phyloP scores from a whole-genome alignment of 92 coral and sea anemone species.

The Zoanthus sansibaricus region DNA sequence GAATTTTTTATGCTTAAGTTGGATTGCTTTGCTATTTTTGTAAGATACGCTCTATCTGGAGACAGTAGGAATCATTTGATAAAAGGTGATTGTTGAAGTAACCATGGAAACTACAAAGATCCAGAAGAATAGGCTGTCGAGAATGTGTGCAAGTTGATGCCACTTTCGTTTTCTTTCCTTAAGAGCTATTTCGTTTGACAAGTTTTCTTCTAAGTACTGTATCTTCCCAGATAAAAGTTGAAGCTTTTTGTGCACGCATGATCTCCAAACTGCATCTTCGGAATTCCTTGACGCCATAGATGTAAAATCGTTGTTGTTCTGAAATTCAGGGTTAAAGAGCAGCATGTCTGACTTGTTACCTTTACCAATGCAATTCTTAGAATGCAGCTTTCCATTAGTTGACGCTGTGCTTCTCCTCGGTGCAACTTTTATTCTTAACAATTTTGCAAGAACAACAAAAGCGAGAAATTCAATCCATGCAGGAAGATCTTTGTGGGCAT shows the following conservation, averaged over 20 bases:
- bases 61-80: constrained; percentile 67
- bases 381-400: no score
- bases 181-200: constrained; percentile 48
- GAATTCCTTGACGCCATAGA: background rate
- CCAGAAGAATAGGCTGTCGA: constrained; percentile 87
- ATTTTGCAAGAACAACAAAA: constrained; percentile 75
- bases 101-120: constrained; percentile 72
- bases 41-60: no score
- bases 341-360: background rate
- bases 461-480: constrained; percentile 70
- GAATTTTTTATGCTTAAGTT: no score
- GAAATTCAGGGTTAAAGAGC: background rate
- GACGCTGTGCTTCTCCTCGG: constrained; percentile 8
- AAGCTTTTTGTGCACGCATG: background rate
- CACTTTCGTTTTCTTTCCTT: constrained; percentile 74
- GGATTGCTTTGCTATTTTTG: no score
- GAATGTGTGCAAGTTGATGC: constrained; percentile 79
- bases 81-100: constrained; percentile 74
- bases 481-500: constrained; percentile 78
- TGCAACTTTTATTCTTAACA: constrained; percentile 61
- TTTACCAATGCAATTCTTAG: background rate
- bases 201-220: constrained; percentile 27
- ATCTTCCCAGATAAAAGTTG: constrained; percentile 8
- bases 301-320: constrained; percentile 13
- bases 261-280: background rate